Percentiles rank a stretch among this genome's conserved stretches.
phyloP scores from a whole-genome alignment of 2,888 invertebrate species.

The Lycophotia porphyrea region DNA sequence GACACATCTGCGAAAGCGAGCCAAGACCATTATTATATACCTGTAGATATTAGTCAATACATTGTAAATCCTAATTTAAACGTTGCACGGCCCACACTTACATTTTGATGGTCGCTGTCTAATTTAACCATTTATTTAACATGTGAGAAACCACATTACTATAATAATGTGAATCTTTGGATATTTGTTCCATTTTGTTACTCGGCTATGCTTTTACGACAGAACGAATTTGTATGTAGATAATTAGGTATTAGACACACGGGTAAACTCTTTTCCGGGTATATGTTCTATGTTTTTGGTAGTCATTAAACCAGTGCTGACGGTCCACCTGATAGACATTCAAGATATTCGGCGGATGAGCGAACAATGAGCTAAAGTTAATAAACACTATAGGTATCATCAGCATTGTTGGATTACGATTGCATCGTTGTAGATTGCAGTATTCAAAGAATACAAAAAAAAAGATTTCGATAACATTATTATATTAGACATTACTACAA shows the following conservation, averaged over 20 bases:
- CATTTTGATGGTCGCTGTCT: conserved; percentile 48
- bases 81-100: conserved; percentile 35
- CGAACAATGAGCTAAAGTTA: not conserved
- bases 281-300: not conserved
- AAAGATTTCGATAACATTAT: not conserved
- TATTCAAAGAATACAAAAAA: not conserved
- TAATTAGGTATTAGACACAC: not conserved
- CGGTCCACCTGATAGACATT: not conserved
- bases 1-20: conserved; percentile 38
- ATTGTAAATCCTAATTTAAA: conserved; percentile 58
- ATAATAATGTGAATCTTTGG: not conserved
- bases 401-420: not conserved
- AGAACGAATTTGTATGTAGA: not conserved
- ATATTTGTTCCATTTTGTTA: not conserved
- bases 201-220: not conserved
- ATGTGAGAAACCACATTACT: conserved; percentile 7
- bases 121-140: conserved; percentile 44
- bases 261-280: not conserved
- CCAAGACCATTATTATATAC: conserved; percentile 58
- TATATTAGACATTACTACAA: not conserved
- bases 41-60: conserved; percentile 64
- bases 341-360: not conserved
- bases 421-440: not conserved
- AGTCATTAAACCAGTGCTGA: not conserved
- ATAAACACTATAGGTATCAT: not conserved